Evolutionary conservation across 2,113 vertebrate genomes (phyloP).

Genomic region (Taxidea taxus): DNA sequence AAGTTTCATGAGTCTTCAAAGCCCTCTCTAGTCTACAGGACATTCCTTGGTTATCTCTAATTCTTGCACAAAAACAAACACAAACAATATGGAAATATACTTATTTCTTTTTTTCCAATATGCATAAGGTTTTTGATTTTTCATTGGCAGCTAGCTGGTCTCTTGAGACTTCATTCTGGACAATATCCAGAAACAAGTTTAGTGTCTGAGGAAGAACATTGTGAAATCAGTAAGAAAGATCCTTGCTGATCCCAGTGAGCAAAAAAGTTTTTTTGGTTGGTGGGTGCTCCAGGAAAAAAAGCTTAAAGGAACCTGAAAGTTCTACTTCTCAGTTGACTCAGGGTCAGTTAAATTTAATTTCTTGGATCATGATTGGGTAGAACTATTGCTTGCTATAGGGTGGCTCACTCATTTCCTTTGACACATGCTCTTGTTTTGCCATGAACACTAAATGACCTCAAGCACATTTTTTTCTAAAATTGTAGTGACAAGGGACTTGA

Average conservation of each 20-base stretch:
- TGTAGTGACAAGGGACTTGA: conserved; percentile 60
- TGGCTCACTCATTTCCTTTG: not conserved
- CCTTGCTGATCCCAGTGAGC: conserved; percentile 7
- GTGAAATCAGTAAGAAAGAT: conserved; percentile 63
- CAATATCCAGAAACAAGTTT: conserved; percentile 60
- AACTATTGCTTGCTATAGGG: not conserved
- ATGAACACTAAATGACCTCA: conserved; percentile 57
- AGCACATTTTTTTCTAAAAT: conserved; percentile 60
- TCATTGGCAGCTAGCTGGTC: conserved; percentile 51
- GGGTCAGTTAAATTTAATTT: not conserved
- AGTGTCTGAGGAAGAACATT: conserved; percentile 59
- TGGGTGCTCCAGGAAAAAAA: not conserved
- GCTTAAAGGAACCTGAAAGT: not conserved
- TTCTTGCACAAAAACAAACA: not conserved
- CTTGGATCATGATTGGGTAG: not conserved
- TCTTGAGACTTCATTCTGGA: conserved; percentile 62
- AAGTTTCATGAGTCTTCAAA: not conserved
- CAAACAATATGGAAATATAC: not conserved
- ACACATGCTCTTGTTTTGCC: conserved; percentile 59
- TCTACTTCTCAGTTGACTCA: not conserved
- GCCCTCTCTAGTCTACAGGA: not conserved
- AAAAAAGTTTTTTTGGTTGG: not conserved
- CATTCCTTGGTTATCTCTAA: not conserved
- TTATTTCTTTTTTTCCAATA: not conserved
- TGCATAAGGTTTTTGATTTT: conserved; percentile 22